These are phyloP conservation scores for Bombus pyrosoma DNA, from an alignment of 1,140 invertebrate species.

Conservation along the genomic window DNA sequence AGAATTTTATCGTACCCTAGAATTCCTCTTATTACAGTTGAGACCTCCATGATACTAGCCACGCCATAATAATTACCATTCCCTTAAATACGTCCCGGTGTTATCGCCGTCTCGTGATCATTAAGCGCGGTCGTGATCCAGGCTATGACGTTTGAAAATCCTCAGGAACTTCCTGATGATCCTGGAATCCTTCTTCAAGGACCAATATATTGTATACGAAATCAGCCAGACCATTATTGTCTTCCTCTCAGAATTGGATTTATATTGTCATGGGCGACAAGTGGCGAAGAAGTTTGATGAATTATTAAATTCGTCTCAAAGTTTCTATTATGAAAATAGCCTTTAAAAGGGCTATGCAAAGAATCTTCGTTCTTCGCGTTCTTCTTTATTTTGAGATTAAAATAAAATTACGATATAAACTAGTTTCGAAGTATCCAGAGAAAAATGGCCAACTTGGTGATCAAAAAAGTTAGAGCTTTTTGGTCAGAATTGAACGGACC, in stretches of 20 bases:
- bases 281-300: background rate
- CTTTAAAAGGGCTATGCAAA: no score
- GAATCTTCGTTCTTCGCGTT: no score
- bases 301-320: background rate
- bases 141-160: conserved; percentile 3
- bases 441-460: no score
- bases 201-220: background rate
- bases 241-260: background rate
- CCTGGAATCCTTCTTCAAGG: background rate
- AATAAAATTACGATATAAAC: no score
- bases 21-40: conserved; percentile 57
- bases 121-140: background rate
- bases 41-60: background rate
- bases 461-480: background rate
- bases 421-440: no score
- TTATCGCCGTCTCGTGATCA: conserved; percentile 2
- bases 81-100: conserved; percentile 17
- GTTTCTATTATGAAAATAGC: background rate
- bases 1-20: conserved; percentile 50
- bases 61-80: conserved; percentile 44
- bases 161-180: background rate
- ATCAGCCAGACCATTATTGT: background rate
- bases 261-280: background rate
- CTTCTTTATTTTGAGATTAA: no score
- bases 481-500: no score